These are phyloP conservation scores for Dugesia japonica DNA, from an alignment of 2,888 invertebrate genomes.

Conservation along the genomic window DNA sequence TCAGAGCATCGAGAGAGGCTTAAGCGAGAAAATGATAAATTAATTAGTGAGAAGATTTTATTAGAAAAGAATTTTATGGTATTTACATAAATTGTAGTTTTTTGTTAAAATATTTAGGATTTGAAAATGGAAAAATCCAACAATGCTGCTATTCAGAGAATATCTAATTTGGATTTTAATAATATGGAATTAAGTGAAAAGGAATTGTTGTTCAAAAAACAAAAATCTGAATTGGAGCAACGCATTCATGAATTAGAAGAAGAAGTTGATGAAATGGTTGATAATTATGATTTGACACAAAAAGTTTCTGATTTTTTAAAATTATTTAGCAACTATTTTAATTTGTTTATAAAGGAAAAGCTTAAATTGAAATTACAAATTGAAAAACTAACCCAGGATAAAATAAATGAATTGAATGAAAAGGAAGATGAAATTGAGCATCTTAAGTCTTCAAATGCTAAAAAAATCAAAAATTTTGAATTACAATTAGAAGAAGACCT, in stretches of 20 bases:
- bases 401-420: not conserved
- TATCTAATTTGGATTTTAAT: not conserved
- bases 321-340: not conserved
- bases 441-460: not conserved
- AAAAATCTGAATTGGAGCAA: not conserved
- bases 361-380: slow-evolving; percentile 6
- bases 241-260: not conserved
- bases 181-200: not conserved
- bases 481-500: slow-evolving; percentile 2
- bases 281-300: not conserved
- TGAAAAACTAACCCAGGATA: not conserved
- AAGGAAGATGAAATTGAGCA: not conserved
- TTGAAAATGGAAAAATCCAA: not conserved
- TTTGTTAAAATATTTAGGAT: not conserved
- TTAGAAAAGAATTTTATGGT: not conserved
- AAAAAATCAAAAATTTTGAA: not conserved
- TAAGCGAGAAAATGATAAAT: not conserved
- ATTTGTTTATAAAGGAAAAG: not conserved
- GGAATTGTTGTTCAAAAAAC: not conserved
- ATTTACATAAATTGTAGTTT: not conserved
- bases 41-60: not conserved
- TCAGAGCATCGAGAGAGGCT: not conserved
- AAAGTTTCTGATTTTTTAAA: not conserved
- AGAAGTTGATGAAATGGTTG: not conserved
- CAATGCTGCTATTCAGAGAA: not conserved